These are phyloP conservation scores for Scaptomyza parva DNA, from an alignment of 2,888 invertebrate species.

Conservation along the genomic window DNA sequence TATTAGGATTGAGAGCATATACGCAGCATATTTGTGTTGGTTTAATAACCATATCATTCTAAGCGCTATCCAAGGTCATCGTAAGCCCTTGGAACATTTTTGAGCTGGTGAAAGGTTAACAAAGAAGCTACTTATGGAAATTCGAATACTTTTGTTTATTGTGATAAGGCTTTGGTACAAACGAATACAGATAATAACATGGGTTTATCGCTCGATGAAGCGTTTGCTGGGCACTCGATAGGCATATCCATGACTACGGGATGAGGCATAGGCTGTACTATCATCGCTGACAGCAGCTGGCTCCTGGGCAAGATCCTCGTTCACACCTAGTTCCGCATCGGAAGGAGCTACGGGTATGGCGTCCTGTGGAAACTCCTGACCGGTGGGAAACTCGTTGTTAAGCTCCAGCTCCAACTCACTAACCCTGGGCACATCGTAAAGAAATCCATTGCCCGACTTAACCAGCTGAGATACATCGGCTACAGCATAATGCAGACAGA, in stretches of 20 bases:
- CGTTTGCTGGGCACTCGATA: constrained; percentile 62
- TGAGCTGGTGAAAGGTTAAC: constrained; percentile 56
- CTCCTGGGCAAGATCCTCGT: constrained; percentile 36
- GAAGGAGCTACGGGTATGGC: constrained; percentile 75
- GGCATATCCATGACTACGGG: constrained; percentile 63
- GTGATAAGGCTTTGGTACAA: constrained; percentile 62
- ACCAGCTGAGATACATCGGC: constrained; percentile 75
- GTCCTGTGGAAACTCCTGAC: constrained; percentile 70
- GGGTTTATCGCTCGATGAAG: constrained; percentile 60
- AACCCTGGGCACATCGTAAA: constrained; percentile 74
- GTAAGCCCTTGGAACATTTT: constrained; percentile 47
- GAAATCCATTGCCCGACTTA: constrained; percentile 77
- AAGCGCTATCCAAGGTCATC: constrained; percentile 54
- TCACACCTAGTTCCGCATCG: constrained; percentile 63
- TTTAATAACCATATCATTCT: constrained; percentile 47
- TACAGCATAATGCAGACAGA: constrained; percentile 32
- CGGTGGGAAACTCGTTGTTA: constrained; percentile 72
- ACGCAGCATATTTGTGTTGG: constrained; percentile 5
- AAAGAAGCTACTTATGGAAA: not conserved
- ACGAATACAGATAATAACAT: constrained; percentile 10
- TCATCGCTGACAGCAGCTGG: constrained; percentile 32
- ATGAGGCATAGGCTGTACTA: constrained; percentile 36
- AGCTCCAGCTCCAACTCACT: constrained; percentile 69
- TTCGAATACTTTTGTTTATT: constrained; percentile 37
- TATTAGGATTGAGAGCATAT: constrained; percentile 24